Base-by-base conservation (phyloP, 2,113 vertebrate genomes). In the Cinclus mexicanus region DNA sequence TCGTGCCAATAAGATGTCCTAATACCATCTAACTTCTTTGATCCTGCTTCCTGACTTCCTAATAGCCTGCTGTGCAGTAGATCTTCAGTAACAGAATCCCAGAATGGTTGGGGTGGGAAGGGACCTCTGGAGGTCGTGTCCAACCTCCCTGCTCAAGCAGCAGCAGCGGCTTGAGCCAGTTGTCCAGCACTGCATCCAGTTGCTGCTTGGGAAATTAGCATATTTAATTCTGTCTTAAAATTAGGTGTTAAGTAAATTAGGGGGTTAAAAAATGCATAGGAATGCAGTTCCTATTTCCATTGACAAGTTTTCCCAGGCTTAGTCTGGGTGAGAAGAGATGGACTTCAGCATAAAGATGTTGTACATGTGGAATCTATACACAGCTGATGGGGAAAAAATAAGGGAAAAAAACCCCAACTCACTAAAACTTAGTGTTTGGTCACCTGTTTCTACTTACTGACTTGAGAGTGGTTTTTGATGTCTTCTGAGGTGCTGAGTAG, bases 251-350 rank as follows among this genome's bases (percentile, higher is more conserved):
- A 50, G 13, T 82, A 65, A 60, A 19, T 84, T 75, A 11, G 11
- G 9, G 26, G 9, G 3, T 1, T 42, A 0, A 11, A 6, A 10
- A 6, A 6, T 37, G 15, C 0, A 0, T 67, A 35, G 50, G 16
- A 92, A 42, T 80, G 33, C 14, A 42, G 50, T 59, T 83, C 16
- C 10, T 80, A 0, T 83, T 94, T 89, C 56, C n/a, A 11, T 13
- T 78, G 42, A 72, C 4, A 61, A 41, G 31, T 72, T 93, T 75
- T 87, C 39, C 46, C 31, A 29, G 41, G 14, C 31, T 75, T 71
- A 60, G 44, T 65, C n/a, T 57, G 49, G 3, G 2, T 72, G 37
- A 78, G 42, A 52, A 39, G 47, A 84, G 21, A 14, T 49, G 68
- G 37, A 26, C 23, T 91, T 19, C 57, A 52, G 14, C 42, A 60